Evolutionary conservation across 2,888 invertebrate genomes (phyloP).

Genomic region (Metacarcinus magister): DNA sequence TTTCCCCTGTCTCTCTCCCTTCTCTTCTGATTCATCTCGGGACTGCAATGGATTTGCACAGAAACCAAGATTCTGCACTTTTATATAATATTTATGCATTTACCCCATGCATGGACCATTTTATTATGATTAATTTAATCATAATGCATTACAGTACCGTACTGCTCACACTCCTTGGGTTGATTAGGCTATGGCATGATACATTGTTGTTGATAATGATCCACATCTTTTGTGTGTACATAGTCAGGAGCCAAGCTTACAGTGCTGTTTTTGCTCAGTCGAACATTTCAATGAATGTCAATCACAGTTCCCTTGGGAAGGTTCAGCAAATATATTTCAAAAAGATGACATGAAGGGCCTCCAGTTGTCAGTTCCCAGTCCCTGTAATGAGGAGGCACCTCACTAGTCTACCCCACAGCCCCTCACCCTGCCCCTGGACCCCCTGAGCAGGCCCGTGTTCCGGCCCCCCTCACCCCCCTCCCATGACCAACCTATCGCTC

Average conservation of each 20-base stretch:
- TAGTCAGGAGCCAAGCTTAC: constrained; percentile 59
- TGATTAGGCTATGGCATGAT: constrained; percentile 73
- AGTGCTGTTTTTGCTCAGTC: constrained; percentile 46
- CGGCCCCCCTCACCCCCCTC: constrained; percentile 14
- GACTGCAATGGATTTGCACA: constrained; percentile 80
- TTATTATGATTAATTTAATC: constrained; percentile 77
- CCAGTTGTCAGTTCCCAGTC: constrained; percentile 27
- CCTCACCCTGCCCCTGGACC: constrained; percentile 34
- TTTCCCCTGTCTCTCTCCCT: constrained; percentile 61
- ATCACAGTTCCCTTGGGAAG: constrained; percentile 31
- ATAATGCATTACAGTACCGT: constrained; percentile 76
- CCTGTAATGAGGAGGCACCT: background rate
- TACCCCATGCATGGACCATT: constrained; percentile 80
- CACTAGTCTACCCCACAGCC: background rate
- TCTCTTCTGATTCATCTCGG: constrained; percentile 66
- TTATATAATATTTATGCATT: constrained; percentile 80
- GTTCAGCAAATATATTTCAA: background rate
- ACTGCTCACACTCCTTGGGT: constrained; percentile 78
- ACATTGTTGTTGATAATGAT: constrained; percentile 73
- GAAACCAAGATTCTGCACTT: constrained; percentile 79
- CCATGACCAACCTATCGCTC: background rate
- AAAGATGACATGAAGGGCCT: constrained; percentile 47
- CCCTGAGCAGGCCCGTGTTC: background rate
- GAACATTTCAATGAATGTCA: background rate
- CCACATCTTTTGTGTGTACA: constrained; percentile 71